Base-by-base conservation (phyloP, 2,888 invertebrate genomes). In the Ditula angustiorana region DNA sequence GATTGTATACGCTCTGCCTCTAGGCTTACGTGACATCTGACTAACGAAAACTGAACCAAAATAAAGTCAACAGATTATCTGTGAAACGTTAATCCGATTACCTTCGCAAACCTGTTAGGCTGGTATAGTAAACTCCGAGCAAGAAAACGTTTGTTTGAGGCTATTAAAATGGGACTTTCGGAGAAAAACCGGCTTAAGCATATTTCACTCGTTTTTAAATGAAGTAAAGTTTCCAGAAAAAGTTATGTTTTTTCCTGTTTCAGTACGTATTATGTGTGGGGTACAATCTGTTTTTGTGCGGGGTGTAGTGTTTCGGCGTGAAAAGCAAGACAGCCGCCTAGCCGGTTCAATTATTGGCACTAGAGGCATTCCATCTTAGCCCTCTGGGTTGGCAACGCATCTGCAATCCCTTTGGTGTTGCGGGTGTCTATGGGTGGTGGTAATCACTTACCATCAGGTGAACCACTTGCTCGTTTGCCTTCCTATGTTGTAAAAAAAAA, bases 21-120 rank as follows among this genome's bases (percentile, higher is more conserved):
- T 35, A 24, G 41, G 26, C 26, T 28, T 28, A 56, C 44, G 26
- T 41, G 41, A 56, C 26, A 41, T 44, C n/a, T 28, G 41, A 44
- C 56, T 44, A 41, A 23, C 26, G 41, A 56, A 56, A 56, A 41
- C 26, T 19, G 56, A 56, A 41, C 26, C 26, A 26, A 28, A 44
- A 56, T 56, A 44, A 56, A 56, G 56, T 56, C 56, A 44, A 56
- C 41, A 56, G 56, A 56, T 56, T 44, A 56, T n/a, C 33, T 44
- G 1, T 19, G 19, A 21, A n/a, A 44, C 56, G 41, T 19, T 44
- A 56, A 56, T 41, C 56, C 56, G 56, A 41, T 56, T 56, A 56
- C 28, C 28, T 26, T 19, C 26, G 16, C 11, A 44, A 56, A 56
- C 16, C 56, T 41, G 26, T 56, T 28, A 28, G 16, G 16, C 19